phyloP scores from a whole-genome alignment of 1,140 invertebrate genomes.

The Calephelis virginiensis region DNA sequence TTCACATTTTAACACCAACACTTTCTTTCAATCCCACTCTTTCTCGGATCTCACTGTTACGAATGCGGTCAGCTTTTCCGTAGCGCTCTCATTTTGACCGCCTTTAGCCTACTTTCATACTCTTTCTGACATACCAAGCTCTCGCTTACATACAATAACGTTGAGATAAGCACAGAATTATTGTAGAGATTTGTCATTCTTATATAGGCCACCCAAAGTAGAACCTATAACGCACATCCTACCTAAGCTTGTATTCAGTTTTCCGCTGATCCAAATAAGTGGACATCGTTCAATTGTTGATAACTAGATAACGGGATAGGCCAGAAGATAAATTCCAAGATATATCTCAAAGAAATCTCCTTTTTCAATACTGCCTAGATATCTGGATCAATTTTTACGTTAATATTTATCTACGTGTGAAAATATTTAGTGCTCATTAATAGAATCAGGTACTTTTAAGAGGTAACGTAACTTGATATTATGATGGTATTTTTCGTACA shows the following conservation, averaged over 20 bases:
- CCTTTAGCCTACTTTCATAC: too few relatives aligned
- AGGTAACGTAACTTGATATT: too few relatives aligned
- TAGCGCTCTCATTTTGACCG: too few relatives aligned
- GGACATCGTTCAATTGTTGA: conserved; percentile 26
- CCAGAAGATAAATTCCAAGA: conserved; percentile 17
- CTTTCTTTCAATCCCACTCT: too few relatives aligned
- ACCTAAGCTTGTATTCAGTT: conserved; percentile 48
- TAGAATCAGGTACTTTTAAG: too few relatives aligned
- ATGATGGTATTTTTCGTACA: too few relatives aligned
- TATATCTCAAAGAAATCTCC: background rate
- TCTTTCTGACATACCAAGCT: too few relatives aligned
- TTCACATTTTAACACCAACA: too few relatives aligned
- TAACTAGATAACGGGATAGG: conserved; percentile 1
- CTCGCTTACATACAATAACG: background rate
- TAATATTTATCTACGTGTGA: too few relatives aligned
- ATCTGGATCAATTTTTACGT: background rate
- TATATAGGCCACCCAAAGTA: conserved; percentile 20
- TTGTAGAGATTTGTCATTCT: background rate
- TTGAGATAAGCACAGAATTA: background rate
- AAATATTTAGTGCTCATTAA: too few relatives aligned
- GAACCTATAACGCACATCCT: conserved; percentile 23
- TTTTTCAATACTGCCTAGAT: background rate
- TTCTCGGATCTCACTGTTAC: too few relatives aligned
- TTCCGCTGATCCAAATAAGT: conserved; percentile 40
- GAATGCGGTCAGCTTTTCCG: too few relatives aligned